Percentiles rank a stretch among this genome's conserved stretches.
phyloP scores from a whole-genome alignment of 2,113 vertebrate species.

The Macrotus californicus region DNA sequence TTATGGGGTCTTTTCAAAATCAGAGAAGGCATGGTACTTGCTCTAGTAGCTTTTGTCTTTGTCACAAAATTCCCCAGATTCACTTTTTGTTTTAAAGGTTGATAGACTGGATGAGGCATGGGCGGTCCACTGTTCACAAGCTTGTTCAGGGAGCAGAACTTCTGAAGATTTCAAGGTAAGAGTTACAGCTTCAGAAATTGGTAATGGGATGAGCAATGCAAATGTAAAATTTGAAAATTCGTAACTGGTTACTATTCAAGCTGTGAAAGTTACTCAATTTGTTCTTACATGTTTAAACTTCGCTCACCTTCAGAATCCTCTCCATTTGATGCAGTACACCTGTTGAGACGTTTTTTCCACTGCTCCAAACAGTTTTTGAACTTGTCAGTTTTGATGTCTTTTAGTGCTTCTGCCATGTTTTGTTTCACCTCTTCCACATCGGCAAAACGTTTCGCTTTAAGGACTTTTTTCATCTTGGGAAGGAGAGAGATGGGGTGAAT shows the following conservation, averaged over 20 bases:
- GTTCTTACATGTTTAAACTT: no score
- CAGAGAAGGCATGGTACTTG: background rate
- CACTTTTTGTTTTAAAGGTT: background rate
- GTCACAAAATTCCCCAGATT: conserved; percentile 1
- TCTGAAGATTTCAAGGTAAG: conserved; percentile 22
- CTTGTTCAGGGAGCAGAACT: background rate
- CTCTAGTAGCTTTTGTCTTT: conserved; percentile 14
- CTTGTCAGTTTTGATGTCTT: no score
- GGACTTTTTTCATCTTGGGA: no score
- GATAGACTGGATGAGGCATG: background rate
- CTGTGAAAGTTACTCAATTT: background rate
- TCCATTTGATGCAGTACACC: no score
- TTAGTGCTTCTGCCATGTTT: no score
- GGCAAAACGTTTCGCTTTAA: no score
- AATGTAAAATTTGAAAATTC: background rate
- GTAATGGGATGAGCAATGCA: background rate
- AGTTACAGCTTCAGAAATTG: conserved; percentile 27
- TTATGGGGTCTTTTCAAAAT: conserved; percentile 15
- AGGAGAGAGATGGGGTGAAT: no score
- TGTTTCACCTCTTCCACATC: no score
- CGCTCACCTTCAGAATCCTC: no score
- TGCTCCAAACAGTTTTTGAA: no score
- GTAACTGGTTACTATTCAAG: background rate
- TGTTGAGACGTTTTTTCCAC: no score
- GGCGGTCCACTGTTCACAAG: background rate